These are phyloP conservation scores for Penaeus indicus DNA, from an alignment of 1,140 invertebrate genomes.

Conservation along the genomic window DNA sequence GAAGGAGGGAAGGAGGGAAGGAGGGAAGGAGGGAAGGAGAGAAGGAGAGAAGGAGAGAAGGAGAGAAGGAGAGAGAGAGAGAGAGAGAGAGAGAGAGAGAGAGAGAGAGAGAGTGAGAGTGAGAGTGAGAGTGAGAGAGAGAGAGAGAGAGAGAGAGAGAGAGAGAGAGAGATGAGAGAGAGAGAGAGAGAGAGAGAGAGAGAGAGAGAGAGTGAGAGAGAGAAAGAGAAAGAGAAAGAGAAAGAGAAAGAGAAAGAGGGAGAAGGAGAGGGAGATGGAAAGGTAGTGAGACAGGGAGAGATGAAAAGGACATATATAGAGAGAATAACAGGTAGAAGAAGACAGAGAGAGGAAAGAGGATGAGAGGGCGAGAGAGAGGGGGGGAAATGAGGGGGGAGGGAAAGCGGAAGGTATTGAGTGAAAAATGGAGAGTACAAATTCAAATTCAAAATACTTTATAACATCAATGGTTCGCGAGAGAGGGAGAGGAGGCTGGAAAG, in stretches of 20 bases:
- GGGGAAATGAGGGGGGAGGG: not conserved
- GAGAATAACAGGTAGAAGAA: too few species aligned
- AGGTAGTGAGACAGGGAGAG: conserved; percentile 19
- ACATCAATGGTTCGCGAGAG: conserved; percentile 23
- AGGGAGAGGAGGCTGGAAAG: too few species aligned
- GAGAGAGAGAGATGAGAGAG: not conserved
- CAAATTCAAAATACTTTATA: not conserved
- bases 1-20: not conserved
- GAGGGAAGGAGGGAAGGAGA: not conserved
- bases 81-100: conserved; percentile 22
- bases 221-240: not conserved
- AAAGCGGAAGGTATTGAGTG: not conserved
- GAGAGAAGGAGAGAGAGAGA: conserved; percentile 20
- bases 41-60: conserved; percentile 17
- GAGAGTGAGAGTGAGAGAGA: not conserved
- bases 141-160: not conserved
- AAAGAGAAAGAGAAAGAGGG: not conserved
- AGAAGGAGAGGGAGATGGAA: not conserved
- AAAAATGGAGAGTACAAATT: not conserved
- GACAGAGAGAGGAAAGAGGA: not conserved
- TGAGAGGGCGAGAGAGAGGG: not conserved
- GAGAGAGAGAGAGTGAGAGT: not conserved
- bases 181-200: conserved; percentile 27
- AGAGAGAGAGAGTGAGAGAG: not conserved
- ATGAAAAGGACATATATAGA: not conserved